Evolutionary conservation across 2,888 invertebrate species (phyloP).

Genomic region (Rhagium mordax): DNA sequence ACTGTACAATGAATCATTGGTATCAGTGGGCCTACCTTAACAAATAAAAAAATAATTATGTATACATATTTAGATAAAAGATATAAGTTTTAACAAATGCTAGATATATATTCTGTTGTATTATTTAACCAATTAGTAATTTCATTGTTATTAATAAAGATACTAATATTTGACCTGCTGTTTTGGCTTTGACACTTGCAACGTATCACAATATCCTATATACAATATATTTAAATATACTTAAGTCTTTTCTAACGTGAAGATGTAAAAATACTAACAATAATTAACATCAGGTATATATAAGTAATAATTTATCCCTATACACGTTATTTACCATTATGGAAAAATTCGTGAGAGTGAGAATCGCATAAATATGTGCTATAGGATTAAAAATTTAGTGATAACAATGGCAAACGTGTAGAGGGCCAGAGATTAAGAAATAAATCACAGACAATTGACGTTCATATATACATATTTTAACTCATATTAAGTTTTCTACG

Average conservation of each 20-base stretch:
- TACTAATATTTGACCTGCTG: conserved; percentile 8
- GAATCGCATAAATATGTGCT: conserved; percentile 26
- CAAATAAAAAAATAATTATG: conserved; percentile 14
- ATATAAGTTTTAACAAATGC: conserved; percentile 11
- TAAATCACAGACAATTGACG: conserved; percentile 45
- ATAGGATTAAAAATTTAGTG: conserved; percentile 32
- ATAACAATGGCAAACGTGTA: conserved; percentile 34
- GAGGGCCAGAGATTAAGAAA: conserved; percentile 28
- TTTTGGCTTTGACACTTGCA: conserved; percentile 31
- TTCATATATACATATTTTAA: conserved; percentile 36
- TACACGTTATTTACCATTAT: conserved; percentile 24
- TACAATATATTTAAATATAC: conserved; percentile 31
- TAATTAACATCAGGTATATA: conserved; percentile 40
- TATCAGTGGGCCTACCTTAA: not conserved
- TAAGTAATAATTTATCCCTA: conserved; percentile 1
- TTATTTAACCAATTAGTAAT: not conserved
- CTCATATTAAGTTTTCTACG: not conserved
- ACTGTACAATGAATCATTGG: not conserved
- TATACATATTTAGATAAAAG: conserved; percentile 7
- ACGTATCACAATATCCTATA: conserved; percentile 41
- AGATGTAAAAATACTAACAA: conserved; percentile 46
- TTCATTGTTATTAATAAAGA: not conserved
- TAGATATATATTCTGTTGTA: not conserved
- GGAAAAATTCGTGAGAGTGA: conserved; percentile 18
- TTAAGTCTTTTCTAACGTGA: conserved; percentile 34